Evolutionary conservation across 2,888 invertebrate species (phyloP).

Genomic region (Thereva nobilitata): DNA sequence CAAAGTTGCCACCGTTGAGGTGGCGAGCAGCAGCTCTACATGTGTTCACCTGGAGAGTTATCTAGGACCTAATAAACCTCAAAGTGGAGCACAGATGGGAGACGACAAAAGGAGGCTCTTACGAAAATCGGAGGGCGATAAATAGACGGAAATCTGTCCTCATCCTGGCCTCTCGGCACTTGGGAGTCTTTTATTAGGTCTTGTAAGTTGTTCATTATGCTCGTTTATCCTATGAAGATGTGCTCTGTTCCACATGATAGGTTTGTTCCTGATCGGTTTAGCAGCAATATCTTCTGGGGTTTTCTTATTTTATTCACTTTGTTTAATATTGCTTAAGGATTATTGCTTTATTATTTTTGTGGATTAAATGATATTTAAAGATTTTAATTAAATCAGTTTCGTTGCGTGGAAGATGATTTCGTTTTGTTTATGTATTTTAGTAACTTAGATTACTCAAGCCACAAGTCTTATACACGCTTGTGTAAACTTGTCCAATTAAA

Average conservation of each 20-base stretch:
- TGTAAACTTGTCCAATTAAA: no score
- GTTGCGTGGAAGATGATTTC: no score
- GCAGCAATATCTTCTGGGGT: neutral
- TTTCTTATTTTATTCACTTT: constrained; percentile 18
- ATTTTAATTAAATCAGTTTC: no score
- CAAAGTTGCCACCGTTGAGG: constrained; percentile 12
- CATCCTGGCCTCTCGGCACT: constrained; percentile 14
- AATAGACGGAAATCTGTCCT: constrained; percentile 27
- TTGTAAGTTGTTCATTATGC: constrained; percentile 16
- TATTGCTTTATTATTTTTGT: no score
- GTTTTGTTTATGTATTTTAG: no score
- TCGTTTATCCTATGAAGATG: neutral
- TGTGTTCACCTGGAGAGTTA: constrained; percentile 25
- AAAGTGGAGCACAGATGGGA: constrained; percentile 19
- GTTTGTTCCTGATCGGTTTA: constrained; percentile 3
- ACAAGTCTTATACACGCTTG: no score
- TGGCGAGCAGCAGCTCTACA: neutral
- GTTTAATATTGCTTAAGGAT: neutral
- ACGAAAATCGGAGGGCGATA: constrained; percentile 14
- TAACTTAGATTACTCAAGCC: no score
- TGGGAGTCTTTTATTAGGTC: constrained; percentile 21
- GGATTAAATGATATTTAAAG: no score
- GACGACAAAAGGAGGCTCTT: constrained; percentile 6
- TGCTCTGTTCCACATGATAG: constrained; percentile 15
- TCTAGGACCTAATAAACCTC: constrained; percentile 30